phyloP scores from a whole-genome alignment of 2,888 invertebrate species.

The Latheticus oryzae region DNA sequence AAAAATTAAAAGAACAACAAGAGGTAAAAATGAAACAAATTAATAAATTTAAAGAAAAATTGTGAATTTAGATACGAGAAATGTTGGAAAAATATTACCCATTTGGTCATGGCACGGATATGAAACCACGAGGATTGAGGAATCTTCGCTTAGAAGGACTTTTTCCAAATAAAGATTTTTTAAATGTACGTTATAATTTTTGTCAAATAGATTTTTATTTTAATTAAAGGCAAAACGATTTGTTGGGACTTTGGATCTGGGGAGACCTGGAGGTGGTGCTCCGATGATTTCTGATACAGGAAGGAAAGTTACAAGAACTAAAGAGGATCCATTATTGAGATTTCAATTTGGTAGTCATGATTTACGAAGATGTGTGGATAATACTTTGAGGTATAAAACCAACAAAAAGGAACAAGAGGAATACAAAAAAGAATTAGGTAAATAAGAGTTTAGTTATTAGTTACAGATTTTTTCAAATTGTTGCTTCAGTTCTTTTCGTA shows the following conservation, averaged over 20 bases:
- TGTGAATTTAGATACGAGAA: conserved; percentile 69
- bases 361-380: conserved; percentile 74
- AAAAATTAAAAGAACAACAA: conserved; percentile 58
- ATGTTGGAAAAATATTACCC: conserved; percentile 81
- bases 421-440: conserved; percentile 74
- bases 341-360: conserved; percentile 71
- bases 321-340: conserved; percentile 74
- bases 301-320: conserved; percentile 59
- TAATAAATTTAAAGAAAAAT: conserved; percentile 13
- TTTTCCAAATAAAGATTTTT: conserved; percentile 70
- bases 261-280: conserved; percentile 62
- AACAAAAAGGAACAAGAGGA: conserved; percentile 68
- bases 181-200: conserved; percentile 64
- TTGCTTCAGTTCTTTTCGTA: too few species aligned
- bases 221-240: conserved; percentile 58
- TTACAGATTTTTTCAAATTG: not conserved
- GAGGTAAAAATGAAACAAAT: too few species aligned
- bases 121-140: conserved; percentile 69
- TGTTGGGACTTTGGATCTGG: conserved; percentile 57
- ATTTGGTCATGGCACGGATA: conserved; percentile 71
- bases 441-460: conserved; percentile 13
- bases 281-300: conserved; percentile 61
- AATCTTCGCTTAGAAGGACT: conserved; percentile 76
- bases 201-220: not conserved
- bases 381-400: conserved; percentile 76